Conservation (phyloP, 2,797 vertebrate species). For the Sarcophilus harrisii region DNA sequence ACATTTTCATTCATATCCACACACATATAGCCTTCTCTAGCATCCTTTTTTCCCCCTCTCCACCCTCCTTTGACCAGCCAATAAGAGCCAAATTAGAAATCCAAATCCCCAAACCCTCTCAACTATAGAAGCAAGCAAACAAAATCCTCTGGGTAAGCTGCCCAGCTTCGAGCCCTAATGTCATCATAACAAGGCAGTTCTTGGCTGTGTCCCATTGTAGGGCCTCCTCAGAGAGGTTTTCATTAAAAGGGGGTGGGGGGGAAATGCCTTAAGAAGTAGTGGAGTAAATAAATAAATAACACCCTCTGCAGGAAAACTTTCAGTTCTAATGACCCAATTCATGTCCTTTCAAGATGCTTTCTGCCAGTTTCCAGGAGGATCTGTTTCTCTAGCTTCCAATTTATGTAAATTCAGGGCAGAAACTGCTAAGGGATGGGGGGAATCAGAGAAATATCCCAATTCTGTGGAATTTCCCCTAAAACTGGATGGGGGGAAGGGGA, state of each 20-base stretch:
- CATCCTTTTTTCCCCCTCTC: background rate
- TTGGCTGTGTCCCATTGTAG: constrained; percentile 8
- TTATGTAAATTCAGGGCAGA: background rate
- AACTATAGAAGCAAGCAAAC: accelerated
- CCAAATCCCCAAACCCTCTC: background rate
- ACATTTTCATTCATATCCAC: background rate
- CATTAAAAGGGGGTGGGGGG: constrained; percentile 38
- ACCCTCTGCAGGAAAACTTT: background rate
- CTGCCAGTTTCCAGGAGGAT: background rate
- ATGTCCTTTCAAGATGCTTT: constrained; percentile 19
- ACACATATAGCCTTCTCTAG: background rate
- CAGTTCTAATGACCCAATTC: background rate
- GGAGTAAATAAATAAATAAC: constrained; percentile 33
- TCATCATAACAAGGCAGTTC: constrained; percentile 51
- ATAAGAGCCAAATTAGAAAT: constrained; percentile 7
- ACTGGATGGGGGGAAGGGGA: background rate
- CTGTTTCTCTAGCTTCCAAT: background rate
- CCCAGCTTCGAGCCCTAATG: background rate
- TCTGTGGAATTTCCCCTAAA: constrained; percentile 17
- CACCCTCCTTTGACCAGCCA: accelerated
- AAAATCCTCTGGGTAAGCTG: background rate
- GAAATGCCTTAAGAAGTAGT: constrained; percentile 31
- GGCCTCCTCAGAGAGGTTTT: constrained; percentile 55
- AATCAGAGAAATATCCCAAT: background rate
- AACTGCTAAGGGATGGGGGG: background rate